These are phyloP conservation scores for Cyprinodon tularosa DNA, from an alignment of 2,113 vertebrate genomes.

Conservation along the genomic window DNA sequence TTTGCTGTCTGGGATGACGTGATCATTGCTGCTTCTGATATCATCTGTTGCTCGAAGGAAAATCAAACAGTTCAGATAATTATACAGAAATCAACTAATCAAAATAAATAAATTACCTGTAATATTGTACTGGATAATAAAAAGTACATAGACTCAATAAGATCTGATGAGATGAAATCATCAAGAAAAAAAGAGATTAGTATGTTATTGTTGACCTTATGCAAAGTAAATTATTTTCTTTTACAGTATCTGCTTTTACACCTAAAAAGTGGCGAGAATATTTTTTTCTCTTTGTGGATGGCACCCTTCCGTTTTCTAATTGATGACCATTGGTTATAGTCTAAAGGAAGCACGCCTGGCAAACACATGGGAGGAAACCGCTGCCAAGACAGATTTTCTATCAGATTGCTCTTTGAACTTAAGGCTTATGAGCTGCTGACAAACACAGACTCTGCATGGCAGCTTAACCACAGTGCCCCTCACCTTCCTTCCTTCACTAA, in stretches of 20 bases:
- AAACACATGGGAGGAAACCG: constrained; percentile 67
- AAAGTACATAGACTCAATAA: too few relatives aligned
- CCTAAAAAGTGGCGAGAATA: constrained; percentile 47
- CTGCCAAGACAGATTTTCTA: constrained; percentile 69
- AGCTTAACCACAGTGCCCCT: constrained; percentile 59
- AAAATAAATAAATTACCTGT: too few relatives aligned
- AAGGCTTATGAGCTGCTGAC: constrained; percentile 68
- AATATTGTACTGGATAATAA: too few relatives aligned
- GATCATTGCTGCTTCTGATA: too few relatives aligned
- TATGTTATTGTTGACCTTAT: neutral
- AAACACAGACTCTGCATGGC: constrained; percentile 69
- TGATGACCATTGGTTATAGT: constrained; percentile 75
- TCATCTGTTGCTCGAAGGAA: too few relatives aligned
- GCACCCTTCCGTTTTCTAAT: constrained; percentile 75
- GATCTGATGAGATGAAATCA: neutral
- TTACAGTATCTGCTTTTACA: constrained; percentile 28
- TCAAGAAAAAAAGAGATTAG: neutral
- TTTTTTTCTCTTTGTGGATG: constrained; percentile 54
- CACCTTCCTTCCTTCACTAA: constrained; percentile 76
- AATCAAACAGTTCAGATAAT: too few relatives aligned
- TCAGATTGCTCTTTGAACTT: constrained; percentile 77
- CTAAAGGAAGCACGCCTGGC: constrained; percentile 72
- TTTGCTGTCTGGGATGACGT: too few relatives aligned
- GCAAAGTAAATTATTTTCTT: constrained; percentile 30
- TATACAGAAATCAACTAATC: too few relatives aligned